These are phyloP conservation scores for Melanostoma mellinum DNA, from an alignment of 2,888 invertebrate genomes.

Conservation along the genomic window DNA sequence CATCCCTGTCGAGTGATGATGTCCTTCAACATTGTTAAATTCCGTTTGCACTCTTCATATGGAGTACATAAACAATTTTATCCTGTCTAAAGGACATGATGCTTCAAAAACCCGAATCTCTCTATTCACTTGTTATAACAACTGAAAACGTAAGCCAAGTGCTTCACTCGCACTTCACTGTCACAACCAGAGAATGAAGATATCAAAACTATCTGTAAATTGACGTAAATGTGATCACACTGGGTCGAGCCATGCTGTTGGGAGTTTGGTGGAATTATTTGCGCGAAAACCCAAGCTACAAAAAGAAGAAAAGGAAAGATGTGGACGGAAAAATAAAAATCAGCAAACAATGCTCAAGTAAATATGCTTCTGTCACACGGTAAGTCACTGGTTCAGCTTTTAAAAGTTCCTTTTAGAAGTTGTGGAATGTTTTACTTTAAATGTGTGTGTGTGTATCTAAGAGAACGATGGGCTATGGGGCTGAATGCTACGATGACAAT, in stretches of 20 bases:
- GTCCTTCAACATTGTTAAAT: slow-evolving; percentile 66
- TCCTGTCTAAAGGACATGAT: slow-evolving; percentile 61
- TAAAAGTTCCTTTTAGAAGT: slow-evolving; percentile 43
- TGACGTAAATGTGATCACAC: slow-evolving; percentile 63
- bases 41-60: slow-evolving; percentile 53
- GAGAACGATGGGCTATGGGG: slow-evolving; percentile 6
- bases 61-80: slow-evolving; percentile 62
- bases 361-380: slow-evolving; percentile 46
- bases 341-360: slow-evolving; percentile 39
- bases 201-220: slow-evolving; percentile 68
- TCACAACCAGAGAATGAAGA: slow-evolving; percentile 64
- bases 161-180: slow-evolving; percentile 63
- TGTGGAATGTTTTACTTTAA: slow-evolving; percentile 11
- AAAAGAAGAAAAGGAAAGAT: not conserved
- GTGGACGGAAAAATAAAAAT: slow-evolving; percentile 37
- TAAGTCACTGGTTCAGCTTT: slow-evolving; percentile 47
- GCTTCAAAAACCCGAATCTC: slow-evolving; percentile 57
- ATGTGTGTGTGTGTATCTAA: slow-evolving; percentile 1
- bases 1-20: not conserved
- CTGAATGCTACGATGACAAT: slow-evolving; percentile 63
- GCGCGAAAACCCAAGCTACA: slow-evolving; percentile 45
- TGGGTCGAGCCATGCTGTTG: not conserved
- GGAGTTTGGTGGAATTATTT: slow-evolving; percentile 22
- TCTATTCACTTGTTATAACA: slow-evolving; percentile 55
- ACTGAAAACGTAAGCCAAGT: slow-evolving; percentile 50